Percentiles rank a stretch among this genome's conserved stretches.
These are phyloP conservation scores for Paradoxurus hermaphroditus DNA, from an alignment of 2,113 vertebrate species.

Conservation along the genomic window DNA sequence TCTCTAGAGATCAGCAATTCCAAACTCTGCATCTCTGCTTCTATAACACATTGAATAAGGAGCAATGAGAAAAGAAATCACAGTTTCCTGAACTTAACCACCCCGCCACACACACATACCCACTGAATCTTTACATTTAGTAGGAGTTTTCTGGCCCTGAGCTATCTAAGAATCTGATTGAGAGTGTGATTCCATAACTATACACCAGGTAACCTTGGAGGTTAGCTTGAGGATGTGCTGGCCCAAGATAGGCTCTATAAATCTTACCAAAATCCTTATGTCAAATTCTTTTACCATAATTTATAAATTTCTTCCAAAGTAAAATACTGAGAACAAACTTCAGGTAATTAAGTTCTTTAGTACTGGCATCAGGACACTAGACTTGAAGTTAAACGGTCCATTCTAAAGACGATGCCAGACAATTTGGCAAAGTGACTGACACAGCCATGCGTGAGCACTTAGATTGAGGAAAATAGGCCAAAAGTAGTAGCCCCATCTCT, in stretches of 20 bases:
- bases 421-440: conserved; percentile 25
- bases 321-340: not conserved
- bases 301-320: not conserved
- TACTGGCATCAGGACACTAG: not conserved
- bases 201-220: not conserved
- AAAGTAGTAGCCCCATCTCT: not conserved
- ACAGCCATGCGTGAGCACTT: not conserved
- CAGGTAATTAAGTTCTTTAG: not conserved
- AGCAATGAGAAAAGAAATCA: not conserved
- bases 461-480: conserved; percentile 2
- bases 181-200: not conserved
- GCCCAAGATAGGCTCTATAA: not conserved
- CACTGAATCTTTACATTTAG: not conserved
- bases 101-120: no score
- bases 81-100: not conserved
- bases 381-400: not conserved
- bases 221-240: not conserved
- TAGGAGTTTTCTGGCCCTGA: not conserved
- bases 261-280: not conserved
- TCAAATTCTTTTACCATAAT: not conserved
- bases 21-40: not conserved
- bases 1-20: conserved; percentile 26
- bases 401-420: conserved; percentile 28
- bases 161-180: not conserved
- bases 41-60: not conserved